Evolutionary conservation across 2,888 invertebrate species (phyloP), one percentile per base, ranked within the genome.

Genomic region (Ophraella communa): DNA sequence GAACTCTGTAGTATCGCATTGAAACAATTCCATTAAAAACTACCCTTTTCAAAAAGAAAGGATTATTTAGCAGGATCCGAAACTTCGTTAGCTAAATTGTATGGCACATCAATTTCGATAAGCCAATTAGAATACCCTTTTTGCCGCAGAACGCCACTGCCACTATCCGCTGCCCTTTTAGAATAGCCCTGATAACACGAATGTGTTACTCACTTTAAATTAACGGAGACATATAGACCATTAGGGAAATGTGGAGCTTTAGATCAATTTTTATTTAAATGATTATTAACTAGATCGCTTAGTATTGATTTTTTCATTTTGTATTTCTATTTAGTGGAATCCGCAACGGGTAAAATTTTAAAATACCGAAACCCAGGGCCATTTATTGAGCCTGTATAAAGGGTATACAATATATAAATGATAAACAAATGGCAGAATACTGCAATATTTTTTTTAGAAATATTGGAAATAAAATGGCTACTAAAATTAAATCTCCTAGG

Each of bases 71-170:
- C 44, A 44, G 52, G 60, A 52, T 60, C 21, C 20, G n/a, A 60
- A 60, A 60, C 60, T 60, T 60, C 52, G 60, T 60, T 60, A 60
- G 18, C 52, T 4, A 42, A 60, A 60, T 60, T 60, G 60, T 30
- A 52, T 21, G 44, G 18, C 52, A 60, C 52, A 52, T 60, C 60
- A 60, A 60, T 59, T 59, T 59, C 52, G 39, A 11, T 59, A 59
- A 59, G 52, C 52, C 60, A 60, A 60, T 60, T 60, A 60, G 53
- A 52, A 59, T 52, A 59, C 59, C 59, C 59, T 51, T 59, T 52
- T 52, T 21, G 17, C 14, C 33, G 4, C 30, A 60, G 44, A 60
- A 44, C 60, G 60, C 60, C 52, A 60, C 53, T 60, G 60, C 30
- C 49, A 24, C 27, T 51, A 24, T 27, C 49, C 24, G 27, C 24